Conservation (phyloP, 2,113 vertebrate species). For the Takifugu flavidus region DNA sequence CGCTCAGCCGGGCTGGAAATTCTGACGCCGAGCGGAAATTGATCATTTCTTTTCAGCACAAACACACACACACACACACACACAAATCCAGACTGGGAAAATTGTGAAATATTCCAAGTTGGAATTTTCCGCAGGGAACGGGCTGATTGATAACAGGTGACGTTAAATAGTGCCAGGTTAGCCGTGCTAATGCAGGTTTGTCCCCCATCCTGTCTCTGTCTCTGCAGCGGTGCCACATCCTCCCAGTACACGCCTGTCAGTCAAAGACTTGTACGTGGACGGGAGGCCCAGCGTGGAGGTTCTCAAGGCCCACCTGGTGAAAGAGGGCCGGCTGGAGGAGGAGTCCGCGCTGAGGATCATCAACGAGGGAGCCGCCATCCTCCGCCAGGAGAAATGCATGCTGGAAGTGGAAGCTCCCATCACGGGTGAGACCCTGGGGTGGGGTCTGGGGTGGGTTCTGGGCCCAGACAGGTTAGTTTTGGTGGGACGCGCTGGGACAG, state of each 20-base stretch:
- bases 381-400: conserved; percentile 80
- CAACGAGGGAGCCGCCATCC: conserved; percentile 75
- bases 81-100: background rate
- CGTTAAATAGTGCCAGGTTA: too few species aligned
- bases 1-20: background rate
- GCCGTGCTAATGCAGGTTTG: background rate
- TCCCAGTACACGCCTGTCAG: conserved; percentile 69
- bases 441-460: background rate
- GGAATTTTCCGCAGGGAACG: background rate
- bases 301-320: conserved; percentile 77
- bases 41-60: background rate
- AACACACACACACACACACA: background rate
- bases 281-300: conserved; percentile 75
- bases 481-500: background rate
- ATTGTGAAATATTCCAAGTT: background rate
- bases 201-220: background rate
- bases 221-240: conserved; percentile 75
- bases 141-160: background rate
- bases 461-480: background rate
- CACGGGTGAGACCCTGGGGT: conserved; percentile 60
- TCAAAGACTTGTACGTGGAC: conserved; percentile 76
- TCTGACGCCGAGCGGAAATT: background rate
- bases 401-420: conserved; percentile 80
- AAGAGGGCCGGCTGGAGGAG: conserved; percentile 80
- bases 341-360: conserved; percentile 74